Percentiles rank a stretch among this genome's conserved stretches.
These are phyloP conservation scores for Lomographa bimaculata DNA, from an alignment of 2,888 invertebrate genomes.

Conservation along the genomic window DNA sequence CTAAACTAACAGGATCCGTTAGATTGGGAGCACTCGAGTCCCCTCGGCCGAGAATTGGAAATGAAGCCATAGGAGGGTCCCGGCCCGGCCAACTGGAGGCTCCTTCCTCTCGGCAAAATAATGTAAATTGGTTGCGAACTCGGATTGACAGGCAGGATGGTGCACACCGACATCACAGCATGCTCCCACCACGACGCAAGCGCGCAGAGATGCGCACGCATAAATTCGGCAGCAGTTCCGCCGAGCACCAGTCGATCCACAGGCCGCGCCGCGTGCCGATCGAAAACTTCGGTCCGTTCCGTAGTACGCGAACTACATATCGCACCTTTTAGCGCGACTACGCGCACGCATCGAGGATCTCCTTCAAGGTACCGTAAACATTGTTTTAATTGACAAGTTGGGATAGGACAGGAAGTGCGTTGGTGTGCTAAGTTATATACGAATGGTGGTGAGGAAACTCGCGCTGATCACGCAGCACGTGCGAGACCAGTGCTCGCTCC, in stretches of 20 bases:
- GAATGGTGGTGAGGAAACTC: slow-evolving; percentile 55
- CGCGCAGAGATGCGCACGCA: slow-evolving; percentile 76
- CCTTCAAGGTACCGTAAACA: slow-evolving; percentile 32
- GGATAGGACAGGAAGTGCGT: slow-evolving; percentile 31
- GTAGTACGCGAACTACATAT: slow-evolving; percentile 41
- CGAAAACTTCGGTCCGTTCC: slow-evolving; percentile 44
- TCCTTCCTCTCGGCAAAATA: slow-evolving; percentile 12
- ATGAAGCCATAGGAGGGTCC: slow-evolving; percentile 8
- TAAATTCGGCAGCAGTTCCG: slow-evolving; percentile 65
- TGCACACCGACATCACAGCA: slow-evolving; percentile 39
- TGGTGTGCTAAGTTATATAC: slow-evolving; percentile 32
- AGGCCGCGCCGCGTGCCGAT: slow-evolving; percentile 53
- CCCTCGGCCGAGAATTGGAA: slow-evolving; percentile 15
- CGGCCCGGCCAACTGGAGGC: slow-evolving; percentile 12
- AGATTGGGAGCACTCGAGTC: slow-evolving; percentile 6
- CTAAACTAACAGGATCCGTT: slow-evolving; percentile 5
- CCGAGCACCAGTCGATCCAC: slow-evolving; percentile 70
- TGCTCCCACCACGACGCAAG: slow-evolving; percentile 69
- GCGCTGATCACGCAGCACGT: slow-evolving; percentile 46
- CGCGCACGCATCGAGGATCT: slow-evolving; percentile 40
- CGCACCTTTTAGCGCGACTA: slow-evolving; percentile 48
- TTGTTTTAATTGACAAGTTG: slow-evolving; percentile 6
- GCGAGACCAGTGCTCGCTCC: slow-evolving; percentile 48
- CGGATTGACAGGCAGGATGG: slow-evolving; percentile 26
- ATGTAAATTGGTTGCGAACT: slow-evolving; percentile 43